These are phyloP conservation scores for Leptopilina boulardi DNA, from an alignment of 1,140 invertebrate species.

Conservation along the genomic window DNA sequence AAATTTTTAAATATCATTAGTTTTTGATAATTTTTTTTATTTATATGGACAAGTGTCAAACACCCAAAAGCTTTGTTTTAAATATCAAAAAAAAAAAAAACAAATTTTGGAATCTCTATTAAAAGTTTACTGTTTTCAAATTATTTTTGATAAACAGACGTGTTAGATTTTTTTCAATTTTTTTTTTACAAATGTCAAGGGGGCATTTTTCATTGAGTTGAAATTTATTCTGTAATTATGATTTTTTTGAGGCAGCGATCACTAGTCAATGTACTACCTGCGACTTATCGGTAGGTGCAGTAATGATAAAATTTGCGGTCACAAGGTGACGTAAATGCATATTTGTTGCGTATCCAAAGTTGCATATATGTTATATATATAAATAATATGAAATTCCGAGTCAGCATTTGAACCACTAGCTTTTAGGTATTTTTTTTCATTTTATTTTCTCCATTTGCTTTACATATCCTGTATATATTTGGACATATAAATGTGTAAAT, in stretches of 20 bases:
- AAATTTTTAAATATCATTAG: too few relatives aligned
- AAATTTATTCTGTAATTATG: neutral
- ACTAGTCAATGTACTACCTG: slow-evolving; percentile 2
- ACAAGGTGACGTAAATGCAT: slow-evolving; percentile 4
- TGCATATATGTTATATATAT: neutral
- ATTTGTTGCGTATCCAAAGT: neutral
- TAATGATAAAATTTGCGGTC: neutral
- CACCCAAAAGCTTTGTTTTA: too few relatives aligned
- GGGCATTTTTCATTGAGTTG: neutral
- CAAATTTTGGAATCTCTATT: too few relatives aligned
- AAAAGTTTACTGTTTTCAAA: too few relatives aligned
- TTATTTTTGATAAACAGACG: too few relatives aligned
- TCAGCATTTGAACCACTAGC: neutral
- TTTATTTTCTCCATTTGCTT: neutral
- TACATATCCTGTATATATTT: neutral
- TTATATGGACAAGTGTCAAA: too few relatives aligned
- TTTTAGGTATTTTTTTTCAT: neutral
- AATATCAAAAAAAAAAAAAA: too few relatives aligned
- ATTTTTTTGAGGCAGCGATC: neutral
- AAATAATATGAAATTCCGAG: neutral
- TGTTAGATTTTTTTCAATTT: too few relatives aligned
- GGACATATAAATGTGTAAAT: slow-evolving; percentile 4
- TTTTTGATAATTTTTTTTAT: too few relatives aligned
- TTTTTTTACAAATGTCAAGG: neutral
- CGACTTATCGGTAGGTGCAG: neutral